A percentile compares a stretch with the other conserved stretches of the same genome.
Conservation (phyloP, 2,797 vertebrate species). For the Falco berigora region DNA sequence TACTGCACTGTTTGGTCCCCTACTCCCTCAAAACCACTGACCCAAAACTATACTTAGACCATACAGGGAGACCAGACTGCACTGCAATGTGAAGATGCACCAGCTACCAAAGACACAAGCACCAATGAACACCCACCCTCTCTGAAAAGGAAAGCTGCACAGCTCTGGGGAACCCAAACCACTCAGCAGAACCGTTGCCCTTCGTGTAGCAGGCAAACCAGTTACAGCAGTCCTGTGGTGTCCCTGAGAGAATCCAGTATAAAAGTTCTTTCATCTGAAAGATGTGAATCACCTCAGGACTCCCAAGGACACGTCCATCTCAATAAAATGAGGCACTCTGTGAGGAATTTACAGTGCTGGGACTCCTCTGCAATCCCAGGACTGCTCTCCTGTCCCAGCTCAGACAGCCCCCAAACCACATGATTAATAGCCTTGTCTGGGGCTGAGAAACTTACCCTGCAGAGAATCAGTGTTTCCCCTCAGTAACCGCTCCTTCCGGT, state of each 20-base stretch:
- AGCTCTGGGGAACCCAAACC: background rate
- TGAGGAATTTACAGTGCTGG: background rate
- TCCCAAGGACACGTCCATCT: background rate
- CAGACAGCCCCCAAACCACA: background rate
- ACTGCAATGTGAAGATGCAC: background rate
- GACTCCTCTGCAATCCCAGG: background rate
- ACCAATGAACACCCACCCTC: background rate
- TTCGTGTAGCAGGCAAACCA: background rate
- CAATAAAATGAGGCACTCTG: background rate
- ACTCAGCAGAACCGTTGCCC: background rate
- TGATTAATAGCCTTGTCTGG: rapidly evolving
- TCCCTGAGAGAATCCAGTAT: background rate
- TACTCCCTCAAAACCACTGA: background rate
- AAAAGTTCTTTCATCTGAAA: background rate
- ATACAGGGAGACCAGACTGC: background rate
- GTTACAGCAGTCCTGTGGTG: background rate
- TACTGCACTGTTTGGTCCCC: background rate
- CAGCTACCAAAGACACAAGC: background rate
- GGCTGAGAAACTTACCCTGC: conserved; percentile 71
- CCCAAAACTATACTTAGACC: background rate
- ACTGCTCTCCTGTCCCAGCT: background rate
- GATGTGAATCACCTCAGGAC: background rate
- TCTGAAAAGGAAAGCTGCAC: background rate
- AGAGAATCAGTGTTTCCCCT: conserved; percentile 77
- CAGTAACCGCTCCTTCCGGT: conserved; percentile 84